A percentile compares a stretch with the other conserved stretches of the same genome.
Evolutionary conservation across 2,888 invertebrate genomes (phyloP).

Genomic region (Allolobophora icterica): DNA sequence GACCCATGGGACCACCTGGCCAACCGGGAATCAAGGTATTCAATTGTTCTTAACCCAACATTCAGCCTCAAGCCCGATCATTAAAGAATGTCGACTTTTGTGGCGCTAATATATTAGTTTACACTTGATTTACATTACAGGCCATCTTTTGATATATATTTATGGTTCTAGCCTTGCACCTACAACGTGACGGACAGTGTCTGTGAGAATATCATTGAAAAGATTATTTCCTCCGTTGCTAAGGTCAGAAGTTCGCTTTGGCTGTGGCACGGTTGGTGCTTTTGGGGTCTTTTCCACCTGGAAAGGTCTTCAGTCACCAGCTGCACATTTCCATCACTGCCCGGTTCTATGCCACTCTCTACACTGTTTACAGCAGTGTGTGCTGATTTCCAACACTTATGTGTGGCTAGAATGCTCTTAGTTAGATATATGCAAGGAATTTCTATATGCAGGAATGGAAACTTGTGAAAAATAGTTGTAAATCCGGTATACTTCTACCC

Average conservation of each 20-base stretch:
- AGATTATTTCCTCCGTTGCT: slow-evolving; percentile 19
- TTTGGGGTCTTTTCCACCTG: not conserved
- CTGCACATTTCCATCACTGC: not conserved
- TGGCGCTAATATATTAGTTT: not conserved
- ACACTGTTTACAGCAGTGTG: not conserved
- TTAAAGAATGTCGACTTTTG: not conserved
- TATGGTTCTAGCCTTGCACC: slow-evolving; percentile 4
- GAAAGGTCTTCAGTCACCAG: not conserved
- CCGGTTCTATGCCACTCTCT: not conserved
- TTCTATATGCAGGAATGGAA: too few species aligned
- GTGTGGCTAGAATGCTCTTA: not conserved
- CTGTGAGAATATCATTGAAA: slow-evolving; percentile 29
- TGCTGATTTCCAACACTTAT: not conserved
- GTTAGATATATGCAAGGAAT: too few species aligned
- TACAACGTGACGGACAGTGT: slow-evolving; percentile 12
- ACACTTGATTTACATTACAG: not conserved
- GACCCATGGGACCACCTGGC: slow-evolving; percentile 19
- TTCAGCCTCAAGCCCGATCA: not conserved
- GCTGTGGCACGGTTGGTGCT: not conserved
- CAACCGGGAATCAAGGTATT: slow-evolving; percentile 27
- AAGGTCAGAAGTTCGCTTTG: slow-evolving; percentile 13
- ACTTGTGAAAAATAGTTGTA: too few species aligned
- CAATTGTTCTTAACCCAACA: not conserved
- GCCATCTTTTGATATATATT: not conserved
- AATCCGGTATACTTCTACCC: too few species aligned